Conservation (phyloP, 2,113 vertebrate genomes). For the Maylandia zebra region DNA sequence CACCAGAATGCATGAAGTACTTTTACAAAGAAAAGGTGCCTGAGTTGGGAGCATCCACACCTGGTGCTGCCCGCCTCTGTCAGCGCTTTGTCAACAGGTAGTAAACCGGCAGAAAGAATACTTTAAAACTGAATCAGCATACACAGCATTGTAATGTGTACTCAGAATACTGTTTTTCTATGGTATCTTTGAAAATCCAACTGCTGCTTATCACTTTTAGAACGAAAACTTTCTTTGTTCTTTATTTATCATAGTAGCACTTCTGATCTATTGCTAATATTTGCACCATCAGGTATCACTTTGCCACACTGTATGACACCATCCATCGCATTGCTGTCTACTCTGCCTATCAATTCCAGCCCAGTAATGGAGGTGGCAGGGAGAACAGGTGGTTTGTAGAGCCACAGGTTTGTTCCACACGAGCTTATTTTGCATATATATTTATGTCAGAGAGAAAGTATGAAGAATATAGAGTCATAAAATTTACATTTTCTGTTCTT, state of each 20-base stretch:
- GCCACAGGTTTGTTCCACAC: slow-evolving; percentile 50
- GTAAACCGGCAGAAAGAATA: not conserved
- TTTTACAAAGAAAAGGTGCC: slow-evolving; percentile 66
- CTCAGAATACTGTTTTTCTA: not conserved
- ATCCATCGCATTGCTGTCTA: slow-evolving; percentile 63
- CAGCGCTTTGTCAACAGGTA: slow-evolving; percentile 63
- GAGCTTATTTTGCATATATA: not conserved
- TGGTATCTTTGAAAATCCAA: not conserved
- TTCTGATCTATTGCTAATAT: not conserved
- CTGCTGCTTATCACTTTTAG: not conserved
- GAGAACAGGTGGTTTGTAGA: slow-evolving; percentile 71
- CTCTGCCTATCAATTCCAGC: slow-evolving; percentile 65
- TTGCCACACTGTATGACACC: slow-evolving; percentile 71
- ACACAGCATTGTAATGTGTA: not conserved
- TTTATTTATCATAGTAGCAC: not conserved
- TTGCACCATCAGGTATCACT: slow-evolving; percentile 50
- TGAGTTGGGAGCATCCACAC: slow-evolving; percentile 26
- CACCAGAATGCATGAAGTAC: slow-evolving; percentile 56
- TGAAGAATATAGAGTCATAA: not conserved
- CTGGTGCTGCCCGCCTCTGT: slow-evolving; percentile 44
- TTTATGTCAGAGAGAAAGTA: not conserved
- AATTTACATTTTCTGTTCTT: not conserved
- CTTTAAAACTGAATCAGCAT: not conserved
- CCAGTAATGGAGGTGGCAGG: slow-evolving; percentile 64
- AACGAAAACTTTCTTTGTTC: not conserved